phyloP scores from a whole-genome alignment of 2,888 invertebrate genomes.

The Norana najaformis region DNA sequence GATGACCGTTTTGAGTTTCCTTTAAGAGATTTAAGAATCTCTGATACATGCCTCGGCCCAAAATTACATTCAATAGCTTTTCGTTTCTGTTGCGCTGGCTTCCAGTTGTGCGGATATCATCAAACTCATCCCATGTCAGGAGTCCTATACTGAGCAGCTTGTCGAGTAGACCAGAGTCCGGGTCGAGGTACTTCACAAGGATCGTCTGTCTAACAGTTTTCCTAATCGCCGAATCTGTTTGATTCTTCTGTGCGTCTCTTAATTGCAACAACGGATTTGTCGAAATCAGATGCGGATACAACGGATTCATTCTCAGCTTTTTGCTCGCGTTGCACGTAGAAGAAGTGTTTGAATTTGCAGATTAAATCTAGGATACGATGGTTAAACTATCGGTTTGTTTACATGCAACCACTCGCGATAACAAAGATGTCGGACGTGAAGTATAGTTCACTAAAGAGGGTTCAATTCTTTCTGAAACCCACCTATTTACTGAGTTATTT shows the following conservation, averaged over 20 bases:
- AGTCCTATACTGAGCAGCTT: not conserved
- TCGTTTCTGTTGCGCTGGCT: not conserved
- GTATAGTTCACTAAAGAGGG: too few species aligned
- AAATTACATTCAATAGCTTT: not conserved
- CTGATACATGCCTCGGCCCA: not conserved
- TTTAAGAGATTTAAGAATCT: not conserved
- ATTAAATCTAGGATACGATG: not conserved
- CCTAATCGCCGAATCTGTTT: not conserved
- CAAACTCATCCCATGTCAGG: not conserved
- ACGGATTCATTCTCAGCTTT: not conserved
- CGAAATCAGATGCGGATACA: not conserved
- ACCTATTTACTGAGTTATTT: too few species aligned
- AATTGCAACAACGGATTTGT: not conserved
- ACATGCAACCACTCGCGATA: too few species aligned
- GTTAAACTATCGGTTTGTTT: not conserved
- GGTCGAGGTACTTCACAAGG: not conserved
- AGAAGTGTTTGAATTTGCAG: not conserved
- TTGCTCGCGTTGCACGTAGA: not conserved
- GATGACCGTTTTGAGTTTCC: not conserved
- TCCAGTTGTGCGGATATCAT: not conserved
- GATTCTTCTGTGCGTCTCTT: not conserved
- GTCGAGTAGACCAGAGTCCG: not conserved
- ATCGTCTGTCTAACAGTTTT: not conserved
- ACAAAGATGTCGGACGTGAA: too few species aligned
- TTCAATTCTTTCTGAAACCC: too few species aligned